Base-by-base conservation (phyloP, 1,140 invertebrate genomes). In the Zaprionus tsacasi region DNA sequence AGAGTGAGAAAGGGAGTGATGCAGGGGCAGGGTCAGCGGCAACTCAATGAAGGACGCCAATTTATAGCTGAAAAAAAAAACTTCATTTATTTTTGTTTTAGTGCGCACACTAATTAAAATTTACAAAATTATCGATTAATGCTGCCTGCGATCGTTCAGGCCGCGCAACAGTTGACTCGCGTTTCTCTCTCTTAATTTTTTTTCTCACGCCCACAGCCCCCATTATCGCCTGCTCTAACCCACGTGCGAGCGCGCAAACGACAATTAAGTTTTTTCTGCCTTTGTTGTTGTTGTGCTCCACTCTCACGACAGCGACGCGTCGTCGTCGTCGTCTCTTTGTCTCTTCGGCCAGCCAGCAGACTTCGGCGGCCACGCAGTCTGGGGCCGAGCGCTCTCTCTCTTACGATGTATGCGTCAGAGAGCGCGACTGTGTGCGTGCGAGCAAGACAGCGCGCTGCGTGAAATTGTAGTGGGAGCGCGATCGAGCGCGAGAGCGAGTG, bases 41-140 rank as follows among this genome's bases (percentile, higher is more conserved):
- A 50, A 64, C 75, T 91, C 78, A 87, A 91, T 91, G 90, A 91
- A 91, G 90, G 81, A 91, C 78, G 90, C 90, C 90, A 91, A 91
- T 91, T 91, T 91, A 91, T 91, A 79, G 70, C 45, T 64, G 30
- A 75, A 75, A 81, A 75, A 48, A 68, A 76, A 75, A 82, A 81
- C 79, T 77, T 73, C 12, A 21, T 71, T 60, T 30, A 30, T 71
- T 43, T 21, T 45, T 45, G 4, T 45, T 30, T 30, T 6, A 30
- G 3, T 30, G 27, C 27, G 27, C 75, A 68, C 81, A 85, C 85
- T 89, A 89, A 89, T 88, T 88, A 88, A 85, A 88, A 81, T 79
- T 72, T 70, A 66, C 60, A 83, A 82, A 83, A 82, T 67, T 87
- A 78, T 30, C 55, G 57, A 30, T 30, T 30, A 30, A 1, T 30